These are phyloP conservation scores for Podiceps cristatus DNA, from an alignment of 2,113 vertebrate species.

Conservation along the genomic window DNA sequence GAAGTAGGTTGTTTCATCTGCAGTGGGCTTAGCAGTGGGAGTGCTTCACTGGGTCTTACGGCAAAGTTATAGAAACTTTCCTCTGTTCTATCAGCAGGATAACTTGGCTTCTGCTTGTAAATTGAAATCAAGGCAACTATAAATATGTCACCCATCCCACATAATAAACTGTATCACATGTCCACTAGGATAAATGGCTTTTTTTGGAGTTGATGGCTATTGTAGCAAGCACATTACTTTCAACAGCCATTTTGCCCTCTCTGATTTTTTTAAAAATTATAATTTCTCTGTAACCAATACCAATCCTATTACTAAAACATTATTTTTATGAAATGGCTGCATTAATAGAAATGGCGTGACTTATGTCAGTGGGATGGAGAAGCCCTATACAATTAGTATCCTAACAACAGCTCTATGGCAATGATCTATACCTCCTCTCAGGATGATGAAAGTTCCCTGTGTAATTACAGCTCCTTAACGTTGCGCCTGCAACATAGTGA, in stretches of 20 bases:
- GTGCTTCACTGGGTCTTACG: not conserved
- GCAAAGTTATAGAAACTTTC: not conserved
- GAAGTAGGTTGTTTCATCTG: not conserved
- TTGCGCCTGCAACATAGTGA: conserved; percentile 15
- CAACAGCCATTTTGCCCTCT: conserved; percentile 34
- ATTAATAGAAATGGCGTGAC: conserved; percentile 15
- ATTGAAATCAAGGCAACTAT: not conserved
- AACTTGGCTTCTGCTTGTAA: not conserved
- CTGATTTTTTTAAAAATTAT: conserved; percentile 18
- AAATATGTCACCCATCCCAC: not conserved
- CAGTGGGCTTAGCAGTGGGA: not conserved
- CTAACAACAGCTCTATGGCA: conserved; percentile 62
- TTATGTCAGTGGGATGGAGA: not conserved
- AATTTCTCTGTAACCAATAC: not conserved
- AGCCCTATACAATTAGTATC: conserved; percentile 41
- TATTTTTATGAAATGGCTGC: conserved; percentile 57
- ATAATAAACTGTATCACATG: not conserved
- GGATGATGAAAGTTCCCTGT: conserved; percentile 39
- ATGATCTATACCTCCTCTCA: conserved; percentile 45
- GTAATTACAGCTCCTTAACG: conserved; percentile 15
- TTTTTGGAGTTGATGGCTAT: not conserved
- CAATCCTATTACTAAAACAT: conserved; percentile 52
- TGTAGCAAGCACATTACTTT: conserved; percentile 29
- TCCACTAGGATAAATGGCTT: not conserved
- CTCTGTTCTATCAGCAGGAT: not conserved